These are phyloP conservation scores for Oenanthe oenanthe DNA, from an alignment of 2,113 vertebrate species.

Conservation along the genomic window DNA sequence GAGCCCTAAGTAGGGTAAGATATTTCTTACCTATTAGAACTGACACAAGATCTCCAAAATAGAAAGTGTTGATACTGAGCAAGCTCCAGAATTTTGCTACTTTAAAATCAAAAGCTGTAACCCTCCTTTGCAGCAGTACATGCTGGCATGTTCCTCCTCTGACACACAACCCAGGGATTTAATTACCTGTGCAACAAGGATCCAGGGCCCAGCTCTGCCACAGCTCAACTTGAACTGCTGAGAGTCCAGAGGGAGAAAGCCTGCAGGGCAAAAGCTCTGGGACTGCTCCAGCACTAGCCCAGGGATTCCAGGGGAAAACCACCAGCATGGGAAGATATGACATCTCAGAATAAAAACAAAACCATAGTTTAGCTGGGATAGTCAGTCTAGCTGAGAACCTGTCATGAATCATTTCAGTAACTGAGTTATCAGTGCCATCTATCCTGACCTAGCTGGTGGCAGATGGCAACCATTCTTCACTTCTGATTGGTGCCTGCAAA, in stretches of 20 bases:
- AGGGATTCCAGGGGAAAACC: neutral
- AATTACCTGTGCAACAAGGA: neutral
- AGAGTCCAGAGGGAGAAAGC: neutral
- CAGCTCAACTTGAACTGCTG: neutral
- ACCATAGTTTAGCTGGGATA: neutral
- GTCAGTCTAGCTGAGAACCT: neutral
- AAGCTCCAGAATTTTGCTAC: neutral
- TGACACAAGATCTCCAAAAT: neutral
- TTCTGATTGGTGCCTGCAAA: neutral
- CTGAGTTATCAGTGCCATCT: neutral
- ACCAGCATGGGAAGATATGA: neutral
- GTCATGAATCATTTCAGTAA: neutral
- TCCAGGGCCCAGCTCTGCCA: neutral
- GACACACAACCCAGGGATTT: neutral
- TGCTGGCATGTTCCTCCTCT: neutral
- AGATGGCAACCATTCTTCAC: neutral
- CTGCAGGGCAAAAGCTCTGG: neutral
- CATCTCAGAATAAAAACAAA: neutral
- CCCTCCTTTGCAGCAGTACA: neutral
- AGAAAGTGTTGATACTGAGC: neutral
- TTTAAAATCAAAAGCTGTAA: neutral
- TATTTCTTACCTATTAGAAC: neutral
- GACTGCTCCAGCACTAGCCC: neutral
- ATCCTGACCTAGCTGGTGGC: neutral
- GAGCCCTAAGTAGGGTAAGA: neutral